Percentiles rank a stretch among this genome's conserved stretches.
Evolutionary conservation across 2,113 vertebrate species (phyloP).

Genomic region (Eretmochelys imbricata): DNA sequence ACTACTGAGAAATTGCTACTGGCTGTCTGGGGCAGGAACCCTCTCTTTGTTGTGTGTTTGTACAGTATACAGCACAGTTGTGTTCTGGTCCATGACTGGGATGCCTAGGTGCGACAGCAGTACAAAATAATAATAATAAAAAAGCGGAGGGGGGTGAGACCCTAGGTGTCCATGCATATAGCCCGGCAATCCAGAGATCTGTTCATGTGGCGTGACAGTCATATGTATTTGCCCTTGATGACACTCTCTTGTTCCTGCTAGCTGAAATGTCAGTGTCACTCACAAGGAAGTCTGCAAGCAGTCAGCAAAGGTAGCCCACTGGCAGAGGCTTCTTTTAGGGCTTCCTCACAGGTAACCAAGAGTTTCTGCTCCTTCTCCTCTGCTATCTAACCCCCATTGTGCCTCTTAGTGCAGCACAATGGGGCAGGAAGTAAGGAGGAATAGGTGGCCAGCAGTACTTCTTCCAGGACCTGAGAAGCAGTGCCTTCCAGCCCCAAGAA

Average conservation of each 20-base stretch:
- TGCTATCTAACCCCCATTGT: neutral
- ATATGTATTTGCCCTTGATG: neutral
- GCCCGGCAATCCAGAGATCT: neutral
- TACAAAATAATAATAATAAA: neutral
- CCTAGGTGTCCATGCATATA: neutral
- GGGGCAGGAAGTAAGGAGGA: neutral
- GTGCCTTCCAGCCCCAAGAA: neutral
- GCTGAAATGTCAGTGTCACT: neutral
- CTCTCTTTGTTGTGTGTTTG: neutral
- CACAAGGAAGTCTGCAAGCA: neutral
- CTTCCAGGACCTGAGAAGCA: neutral
- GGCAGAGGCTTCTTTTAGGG: neutral
- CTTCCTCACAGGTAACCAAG: neutral
- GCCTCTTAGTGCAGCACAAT: neutral
- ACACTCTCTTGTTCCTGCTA: neutral
- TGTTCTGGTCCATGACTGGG: neutral
- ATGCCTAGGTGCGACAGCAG: neutral
- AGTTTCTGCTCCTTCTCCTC: neutral
- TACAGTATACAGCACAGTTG: neutral
- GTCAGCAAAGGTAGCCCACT: neutral
- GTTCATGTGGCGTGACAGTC: accelerated
- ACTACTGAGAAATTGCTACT: neutral
- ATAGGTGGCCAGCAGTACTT: neutral
- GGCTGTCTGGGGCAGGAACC: neutral
- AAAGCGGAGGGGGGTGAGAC: neutral